phyloP scores from a whole-genome alignment of 2,888 invertebrate genomes.

The Oligia strigilis region DNA sequence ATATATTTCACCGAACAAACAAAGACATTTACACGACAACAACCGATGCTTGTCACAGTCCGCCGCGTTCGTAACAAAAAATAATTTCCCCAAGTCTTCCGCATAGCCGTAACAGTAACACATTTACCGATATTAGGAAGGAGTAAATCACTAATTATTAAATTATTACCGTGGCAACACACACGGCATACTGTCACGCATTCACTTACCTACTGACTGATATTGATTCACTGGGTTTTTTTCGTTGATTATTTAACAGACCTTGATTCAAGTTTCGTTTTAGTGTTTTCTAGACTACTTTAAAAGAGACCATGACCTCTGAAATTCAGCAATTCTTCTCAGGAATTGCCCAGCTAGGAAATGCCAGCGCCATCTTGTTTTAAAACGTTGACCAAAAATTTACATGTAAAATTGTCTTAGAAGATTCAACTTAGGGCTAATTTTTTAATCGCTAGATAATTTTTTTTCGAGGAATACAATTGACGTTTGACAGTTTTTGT shows the following conservation, averaged over 20 bases:
- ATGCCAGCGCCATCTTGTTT: too few species aligned
- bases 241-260: conserved; percentile 1
- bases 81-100: conserved; percentile 60
- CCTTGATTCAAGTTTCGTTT: neutral
- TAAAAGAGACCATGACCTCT: too few species aligned
- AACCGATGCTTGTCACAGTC: conserved; percentile 33
- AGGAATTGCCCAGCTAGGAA: too few species aligned
- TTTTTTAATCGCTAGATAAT: too few species aligned
- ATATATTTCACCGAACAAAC: neutral
- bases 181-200: conserved; percentile 63
- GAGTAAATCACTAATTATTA: conserved; percentile 53
- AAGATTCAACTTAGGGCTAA: too few species aligned
- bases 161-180: conserved; percentile 19
- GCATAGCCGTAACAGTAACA: conserved; percentile 67
- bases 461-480: too few species aligned
- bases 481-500: too few species aligned
- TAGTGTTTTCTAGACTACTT: neutral
- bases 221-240: conserved; percentile 25
- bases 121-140: conserved; percentile 69
- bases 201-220: conserved; percentile 31
- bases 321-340: too few species aligned
- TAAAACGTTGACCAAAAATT: too few species aligned
- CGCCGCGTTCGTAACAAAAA: conserved; percentile 38
- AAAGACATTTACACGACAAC: conserved; percentile 34
- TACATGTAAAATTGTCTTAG: too few species aligned